These are phyloP conservation scores for Hydrophis major DNA, from an alignment of 2,797 vertebrate species.

Conservation along the genomic window DNA sequence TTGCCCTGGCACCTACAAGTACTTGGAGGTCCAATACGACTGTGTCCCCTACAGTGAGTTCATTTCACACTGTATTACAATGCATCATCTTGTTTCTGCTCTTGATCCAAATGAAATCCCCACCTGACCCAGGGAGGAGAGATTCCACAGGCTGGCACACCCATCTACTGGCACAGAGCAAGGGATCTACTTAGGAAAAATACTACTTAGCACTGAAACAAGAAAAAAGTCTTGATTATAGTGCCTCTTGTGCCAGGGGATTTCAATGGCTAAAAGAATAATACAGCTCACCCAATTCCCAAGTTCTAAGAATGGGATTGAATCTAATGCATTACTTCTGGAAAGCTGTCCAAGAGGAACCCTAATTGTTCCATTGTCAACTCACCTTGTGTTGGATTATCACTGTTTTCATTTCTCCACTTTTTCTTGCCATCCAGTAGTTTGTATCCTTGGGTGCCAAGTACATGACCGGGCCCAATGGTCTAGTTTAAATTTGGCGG, in stretches of 20 bases:
- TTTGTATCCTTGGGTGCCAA: neutral
- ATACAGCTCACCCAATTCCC: neutral
- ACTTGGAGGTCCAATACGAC: constrained; percentile 94
- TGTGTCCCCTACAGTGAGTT: constrained; percentile 97
- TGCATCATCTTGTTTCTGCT: constrained; percentile 13
- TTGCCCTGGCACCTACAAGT: constrained; percentile 93
- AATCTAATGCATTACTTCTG: neutral
- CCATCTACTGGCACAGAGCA: neutral
- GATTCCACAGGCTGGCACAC: constrained; percentile 7
- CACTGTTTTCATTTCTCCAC: neutral
- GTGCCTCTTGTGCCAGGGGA: neutral
- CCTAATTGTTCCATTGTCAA: neutral
- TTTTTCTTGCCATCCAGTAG: neutral
- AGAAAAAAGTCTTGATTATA: neutral
- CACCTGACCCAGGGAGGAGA: constrained; percentile 23
- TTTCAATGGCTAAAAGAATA: neutral
- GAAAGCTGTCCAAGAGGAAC: neutral
- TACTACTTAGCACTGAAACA: neutral
- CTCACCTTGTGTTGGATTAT: neutral
- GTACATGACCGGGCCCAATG: neutral
- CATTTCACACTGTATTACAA: constrained; percentile 28
- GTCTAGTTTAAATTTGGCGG: neutral
- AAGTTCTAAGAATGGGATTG: neutral
- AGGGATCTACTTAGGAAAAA: neutral
- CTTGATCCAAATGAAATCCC: constrained; percentile 1